Evolutionary conservation across 2,797 vertebrate species (phyloP).

Genomic region (Schizopygopsis pylzovi): DNA sequence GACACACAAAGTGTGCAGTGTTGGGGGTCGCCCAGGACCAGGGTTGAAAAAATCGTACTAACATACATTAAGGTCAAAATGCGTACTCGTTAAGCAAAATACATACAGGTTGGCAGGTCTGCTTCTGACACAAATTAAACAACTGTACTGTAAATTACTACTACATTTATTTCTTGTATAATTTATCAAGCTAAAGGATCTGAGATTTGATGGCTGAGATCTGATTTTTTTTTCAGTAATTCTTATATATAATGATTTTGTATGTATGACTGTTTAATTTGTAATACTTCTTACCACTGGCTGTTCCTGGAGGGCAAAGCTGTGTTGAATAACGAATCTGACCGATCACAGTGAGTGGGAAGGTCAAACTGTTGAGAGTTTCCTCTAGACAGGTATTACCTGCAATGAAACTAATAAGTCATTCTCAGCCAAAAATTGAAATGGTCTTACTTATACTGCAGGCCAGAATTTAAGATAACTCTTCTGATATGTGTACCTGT

Average conservation of each 20-base stretch:
- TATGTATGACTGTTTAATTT: neutral
- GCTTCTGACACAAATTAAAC: too few relatives aligned
- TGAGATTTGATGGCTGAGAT: too few relatives aligned
- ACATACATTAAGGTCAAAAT: too few relatives aligned
- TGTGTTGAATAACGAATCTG: constrained; percentile 65
- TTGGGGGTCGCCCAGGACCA: too few relatives aligned
- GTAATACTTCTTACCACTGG: constrained; percentile 55
- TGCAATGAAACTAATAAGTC: constrained; percentile 26
- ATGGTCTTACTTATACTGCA: neutral
- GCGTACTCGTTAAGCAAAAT: too few relatives aligned
- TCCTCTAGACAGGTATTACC: constrained; percentile 60
- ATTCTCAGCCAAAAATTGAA: neutral
- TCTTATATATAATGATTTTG: neutral
- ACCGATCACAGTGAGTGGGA: constrained; percentile 53
- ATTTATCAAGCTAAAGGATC: too few relatives aligned
- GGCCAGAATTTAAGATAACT: neutral
- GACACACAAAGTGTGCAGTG: too few relatives aligned
- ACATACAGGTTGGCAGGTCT: too few relatives aligned
- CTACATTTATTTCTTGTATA: too few relatives aligned
- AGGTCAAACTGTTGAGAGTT: neutral
- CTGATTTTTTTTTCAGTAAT: too few relatives aligned
- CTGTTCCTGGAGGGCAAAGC: constrained; percentile 16
- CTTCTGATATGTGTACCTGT: neutral
- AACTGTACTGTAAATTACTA: too few relatives aligned
- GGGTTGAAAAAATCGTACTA: too few relatives aligned